Evolutionary conservation across 2,888 invertebrate genomes (phyloP), one percentile per base, ranked within the genome.

Genomic region (Agrilus mali): DNA sequence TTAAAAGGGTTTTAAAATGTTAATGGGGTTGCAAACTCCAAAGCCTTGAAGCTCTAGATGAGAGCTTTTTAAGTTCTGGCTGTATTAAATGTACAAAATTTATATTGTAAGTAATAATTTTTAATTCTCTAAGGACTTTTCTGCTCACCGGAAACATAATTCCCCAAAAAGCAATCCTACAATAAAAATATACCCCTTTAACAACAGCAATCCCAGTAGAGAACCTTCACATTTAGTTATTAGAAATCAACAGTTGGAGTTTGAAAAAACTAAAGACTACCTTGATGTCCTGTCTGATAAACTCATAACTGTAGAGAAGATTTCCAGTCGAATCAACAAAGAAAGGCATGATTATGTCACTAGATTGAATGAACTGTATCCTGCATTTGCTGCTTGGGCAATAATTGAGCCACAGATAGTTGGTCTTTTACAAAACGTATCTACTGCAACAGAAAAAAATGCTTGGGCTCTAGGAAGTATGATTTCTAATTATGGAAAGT

Each of bases 251-350:
- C 68, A 73, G 48, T 64, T 73, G 12, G 81, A 82, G 59, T 80
- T 81, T 58, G 76, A 78, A 46, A 71, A 72, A 53, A 70, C 76
- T 51, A 72, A 73, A 50, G 73, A 74, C 38, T 82, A 82, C 57
- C 71, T 80, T 47, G 67, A 63, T 40, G 65, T 68, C 14, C 63
- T 82, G 44, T 68, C 72, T 7, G 80, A 81, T 50, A 82, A 81
- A 58, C 62, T 82, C 27, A 59, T 62, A 1, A 71, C 72, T 8
- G 69, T 82, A 46, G 80, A 81, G 53, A 73, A 77, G 54, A 77
- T 81, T 50, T 74, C 77, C 41, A 72, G 70, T 55, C 68, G 80
- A 45, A 75, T 81, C 48, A 68, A 75, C 44, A 79, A 78, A 56
- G 80, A 81, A 61, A 66, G 78, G 50, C 70, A 65, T 47, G 77